phyloP scores from a whole-genome alignment of 1,140 invertebrate genomes.

The Anthonomus grandis region DNA sequence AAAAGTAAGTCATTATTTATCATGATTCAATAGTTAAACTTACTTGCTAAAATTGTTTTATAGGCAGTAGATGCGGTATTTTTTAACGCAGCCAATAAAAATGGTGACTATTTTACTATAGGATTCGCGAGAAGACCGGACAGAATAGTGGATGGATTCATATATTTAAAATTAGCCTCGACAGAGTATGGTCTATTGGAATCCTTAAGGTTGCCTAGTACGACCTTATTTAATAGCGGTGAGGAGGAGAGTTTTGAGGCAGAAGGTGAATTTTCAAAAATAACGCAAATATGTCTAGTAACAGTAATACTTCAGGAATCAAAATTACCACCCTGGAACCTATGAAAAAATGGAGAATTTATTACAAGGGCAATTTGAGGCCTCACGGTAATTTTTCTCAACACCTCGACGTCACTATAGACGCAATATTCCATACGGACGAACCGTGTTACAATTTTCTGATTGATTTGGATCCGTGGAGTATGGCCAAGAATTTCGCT shows the following conservation, averaged over 20 bases:
- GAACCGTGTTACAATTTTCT: constrained; percentile 63
- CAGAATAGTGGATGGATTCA: constrained; percentile 53
- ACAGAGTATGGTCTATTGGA: constrained; percentile 55
- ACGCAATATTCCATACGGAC: constrained; percentile 52
- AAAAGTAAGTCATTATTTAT: constrained; percentile 30
- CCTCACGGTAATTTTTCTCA: constrained; percentile 39
- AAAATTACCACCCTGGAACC: constrained; percentile 50
- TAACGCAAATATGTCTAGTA: neutral
- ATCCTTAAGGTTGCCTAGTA: constrained; percentile 60
- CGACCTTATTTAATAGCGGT: constrained; percentile 54
- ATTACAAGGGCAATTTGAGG: constrained; percentile 63
- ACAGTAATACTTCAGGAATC: constrained; percentile 15
- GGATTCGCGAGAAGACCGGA: constrained; percentile 51
- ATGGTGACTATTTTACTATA: constrained; percentile 52
- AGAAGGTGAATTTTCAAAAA: constrained; percentile 53
- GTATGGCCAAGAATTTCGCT: constrained; percentile 60
- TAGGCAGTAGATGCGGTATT: constrained; percentile 61
- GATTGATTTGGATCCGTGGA: constrained; percentile 57
- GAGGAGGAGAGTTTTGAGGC: constrained; percentile 55
- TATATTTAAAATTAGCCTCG: constrained; percentile 52
- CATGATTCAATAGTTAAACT: neutral
- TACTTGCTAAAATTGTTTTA: constrained; percentile 2
- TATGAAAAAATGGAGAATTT: constrained; percentile 64
- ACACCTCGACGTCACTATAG: constrained; percentile 49
- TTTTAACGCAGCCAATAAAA: constrained; percentile 55